Evolutionary conservation across 2,888 invertebrate species (phyloP).

Genomic region (Ophioninae sp.): DNA sequence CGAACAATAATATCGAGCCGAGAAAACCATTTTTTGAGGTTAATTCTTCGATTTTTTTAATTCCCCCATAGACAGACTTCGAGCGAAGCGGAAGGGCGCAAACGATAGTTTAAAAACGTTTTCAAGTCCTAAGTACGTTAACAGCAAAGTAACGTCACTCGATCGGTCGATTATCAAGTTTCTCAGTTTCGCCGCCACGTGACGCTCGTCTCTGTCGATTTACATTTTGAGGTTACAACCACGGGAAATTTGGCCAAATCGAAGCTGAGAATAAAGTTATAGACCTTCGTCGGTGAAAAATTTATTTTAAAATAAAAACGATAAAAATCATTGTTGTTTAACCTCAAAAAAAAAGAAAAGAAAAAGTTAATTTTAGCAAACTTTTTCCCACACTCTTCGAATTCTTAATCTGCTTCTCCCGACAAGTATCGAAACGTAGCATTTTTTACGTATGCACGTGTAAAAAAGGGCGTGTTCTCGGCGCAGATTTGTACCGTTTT

Average conservation of each 20-base stretch:
- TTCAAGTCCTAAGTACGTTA: background rate
- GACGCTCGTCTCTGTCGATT: background rate
- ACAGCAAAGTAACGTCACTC: background rate
- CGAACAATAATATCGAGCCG: background rate
- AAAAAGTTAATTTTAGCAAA: too few species aligned
- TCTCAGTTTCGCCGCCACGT: background rate
- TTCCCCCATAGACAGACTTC: background rate
- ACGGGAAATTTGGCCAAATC: background rate
- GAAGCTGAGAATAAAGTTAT: background rate
- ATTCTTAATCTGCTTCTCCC: slow-evolving; percentile 19
- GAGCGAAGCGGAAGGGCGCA: background rate
- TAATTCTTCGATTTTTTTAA: background rate
- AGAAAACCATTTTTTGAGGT: background rate
- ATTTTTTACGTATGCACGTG: slow-evolving; percentile 40
- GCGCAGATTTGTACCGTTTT: slow-evolving; percentile 47
- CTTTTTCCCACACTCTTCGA: background rate
- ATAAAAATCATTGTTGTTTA: too few species aligned
- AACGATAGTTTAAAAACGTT: background rate
- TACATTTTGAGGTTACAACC: background rate
- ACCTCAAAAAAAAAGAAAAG: too few species aligned
- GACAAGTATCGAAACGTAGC: slow-evolving; percentile 13
- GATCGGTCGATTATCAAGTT: background rate
- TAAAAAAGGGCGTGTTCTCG: slow-evolving; percentile 7
- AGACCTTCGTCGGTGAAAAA: background rate
- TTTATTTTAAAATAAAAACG: background rate